Evolutionary conservation across 2,797 vertebrate genomes (phyloP).

Genomic region (Sebastes vulpes): DNA sequence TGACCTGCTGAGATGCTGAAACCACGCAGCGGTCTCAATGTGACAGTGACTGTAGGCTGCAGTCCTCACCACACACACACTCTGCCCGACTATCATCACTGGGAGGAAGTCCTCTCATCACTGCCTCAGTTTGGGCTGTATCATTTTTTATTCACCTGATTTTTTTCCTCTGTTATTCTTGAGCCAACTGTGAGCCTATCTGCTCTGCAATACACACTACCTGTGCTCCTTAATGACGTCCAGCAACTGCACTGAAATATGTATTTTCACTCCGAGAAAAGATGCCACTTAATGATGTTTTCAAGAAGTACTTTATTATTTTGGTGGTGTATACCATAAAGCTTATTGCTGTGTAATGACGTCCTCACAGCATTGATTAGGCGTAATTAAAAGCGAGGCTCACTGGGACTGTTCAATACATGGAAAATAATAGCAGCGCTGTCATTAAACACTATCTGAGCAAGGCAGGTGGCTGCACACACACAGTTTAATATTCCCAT

Average conservation of each 20-base stretch:
- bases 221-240: background rate
- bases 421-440: constrained; percentile 67
- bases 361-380: constrained; percentile 68
- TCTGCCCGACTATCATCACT: constrained; percentile 10
- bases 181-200: background rate
- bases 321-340: constrained; percentile 21
- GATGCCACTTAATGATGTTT: background rate
- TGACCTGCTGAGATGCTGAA: constrained; percentile 30
- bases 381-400: constrained; percentile 76
- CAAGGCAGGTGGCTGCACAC: constrained; percentile 47
- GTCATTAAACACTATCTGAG: constrained; percentile 58
- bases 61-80: background rate
- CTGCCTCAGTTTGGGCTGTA: background rate
- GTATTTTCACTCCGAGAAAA: background rate
- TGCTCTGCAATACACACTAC: background rate
- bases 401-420: constrained; percentile 75
- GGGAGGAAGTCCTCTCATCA: constrained; percentile 4
- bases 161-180: background rate
- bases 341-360: constrained; percentile 64
- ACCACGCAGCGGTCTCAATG: constrained; percentile 7
- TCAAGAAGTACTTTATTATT: constrained; percentile 13
- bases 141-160: background rate
- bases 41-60: constrained; percentile 21
- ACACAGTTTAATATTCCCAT: constrained; percentile 35
- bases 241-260: background rate